These are phyloP conservation scores for Ormyrus pomaceus DNA, from an alignment of 2,888 invertebrate species.

Conservation along the genomic window DNA sequence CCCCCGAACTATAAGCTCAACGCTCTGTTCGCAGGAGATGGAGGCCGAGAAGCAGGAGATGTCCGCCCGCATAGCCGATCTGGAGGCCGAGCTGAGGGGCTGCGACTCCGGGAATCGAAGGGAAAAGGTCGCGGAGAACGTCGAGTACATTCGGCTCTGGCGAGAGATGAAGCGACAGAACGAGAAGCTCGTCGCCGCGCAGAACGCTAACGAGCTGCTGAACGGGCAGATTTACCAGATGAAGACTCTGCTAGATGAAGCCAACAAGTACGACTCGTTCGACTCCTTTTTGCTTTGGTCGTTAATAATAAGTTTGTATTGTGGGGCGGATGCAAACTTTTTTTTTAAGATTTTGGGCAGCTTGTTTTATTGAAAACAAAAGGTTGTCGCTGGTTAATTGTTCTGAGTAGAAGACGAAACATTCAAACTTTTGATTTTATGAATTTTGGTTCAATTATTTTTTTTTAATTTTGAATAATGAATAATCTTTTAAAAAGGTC, in stretches of 20 bases:
- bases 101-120: conserved; percentile 63
- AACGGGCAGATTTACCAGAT: conserved; percentile 65
- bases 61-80: conserved; percentile 62
- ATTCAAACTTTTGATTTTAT: no score
- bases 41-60: conserved; percentile 67
- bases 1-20: background rate
- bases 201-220: conserved; percentile 65
- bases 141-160: conserved; percentile 72
- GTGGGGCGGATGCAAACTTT: no score
- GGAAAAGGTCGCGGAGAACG: conserved; percentile 70
- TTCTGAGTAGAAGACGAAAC: no score
- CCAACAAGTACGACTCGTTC: conserved; percentile 21
- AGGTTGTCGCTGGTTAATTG: no score
- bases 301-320: no score
- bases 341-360: no score
- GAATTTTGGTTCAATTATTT: no score
- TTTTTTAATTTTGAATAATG: no score
- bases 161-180: conserved; percentile 70
- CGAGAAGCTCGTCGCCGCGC: conserved; percentile 66
- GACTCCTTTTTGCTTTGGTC: no score
- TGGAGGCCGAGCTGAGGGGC: conserved; percentile 66
- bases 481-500: no score
- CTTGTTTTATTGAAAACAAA: no score
- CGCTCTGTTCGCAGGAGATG: conserved; percentile 61
- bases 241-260: conserved; percentile 65